phyloP scores from a whole-genome alignment of 2,797 vertebrate genomes.

The Menidia menidia region DNA sequence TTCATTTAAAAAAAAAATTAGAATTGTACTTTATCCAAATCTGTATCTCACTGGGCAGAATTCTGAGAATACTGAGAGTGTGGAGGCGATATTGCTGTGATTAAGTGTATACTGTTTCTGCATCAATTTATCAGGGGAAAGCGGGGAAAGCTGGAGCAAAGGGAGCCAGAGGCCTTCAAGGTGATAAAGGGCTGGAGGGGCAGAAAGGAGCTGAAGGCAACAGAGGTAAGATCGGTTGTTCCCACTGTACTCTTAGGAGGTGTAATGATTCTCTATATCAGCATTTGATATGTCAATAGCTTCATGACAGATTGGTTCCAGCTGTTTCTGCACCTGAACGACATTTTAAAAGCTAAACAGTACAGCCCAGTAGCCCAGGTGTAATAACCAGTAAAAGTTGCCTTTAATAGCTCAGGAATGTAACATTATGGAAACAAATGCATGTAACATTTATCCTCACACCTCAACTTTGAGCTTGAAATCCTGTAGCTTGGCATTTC shows the following conservation, averaged over 20 bases:
- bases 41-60: not conserved
- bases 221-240: constrained; percentile 58
- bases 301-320: not conserved
- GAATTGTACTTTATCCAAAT: not conserved
- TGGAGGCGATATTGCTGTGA: not conserved
- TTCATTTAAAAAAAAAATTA: not conserved
- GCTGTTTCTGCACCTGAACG: not conserved
- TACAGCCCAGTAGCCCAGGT: not conserved
- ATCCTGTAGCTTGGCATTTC: not conserved
- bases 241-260: not conserved
- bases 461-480: no score
- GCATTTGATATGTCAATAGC: not conserved
- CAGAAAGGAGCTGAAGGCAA: constrained; percentile 74
- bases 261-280: not conserved
- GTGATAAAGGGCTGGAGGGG: constrained; percentile 77
- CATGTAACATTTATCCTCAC: no score
- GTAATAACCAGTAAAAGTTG: no score
- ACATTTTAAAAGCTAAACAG: not conserved
- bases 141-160: constrained; percentile 74
- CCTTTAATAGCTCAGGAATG: not conserved
- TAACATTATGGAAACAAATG: not conserved
- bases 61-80: not conserved
- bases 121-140: constrained; percentile 75
- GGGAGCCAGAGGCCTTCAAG: constrained; percentile 72
- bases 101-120: not conserved